Base-by-base conservation (phyloP, 1,140 invertebrate genomes). In the Cardiocondyla obscurior region DNA sequence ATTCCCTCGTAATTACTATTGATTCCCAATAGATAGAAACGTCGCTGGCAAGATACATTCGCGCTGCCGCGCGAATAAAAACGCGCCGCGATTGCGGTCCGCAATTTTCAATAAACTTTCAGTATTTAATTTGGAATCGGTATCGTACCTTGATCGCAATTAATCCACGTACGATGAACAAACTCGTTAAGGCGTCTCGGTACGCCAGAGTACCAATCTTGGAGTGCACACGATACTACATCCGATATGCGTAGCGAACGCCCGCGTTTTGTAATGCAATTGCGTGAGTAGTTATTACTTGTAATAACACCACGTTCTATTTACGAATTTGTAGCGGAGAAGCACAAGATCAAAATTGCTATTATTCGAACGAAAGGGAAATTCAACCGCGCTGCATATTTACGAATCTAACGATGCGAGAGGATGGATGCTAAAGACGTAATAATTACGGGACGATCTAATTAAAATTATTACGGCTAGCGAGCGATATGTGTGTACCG, bases 301-400 rank as follows among this genome's bases (percentile, higher is more conserved):
- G 62, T 69, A 82, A 87, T 81, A 88, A 84, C 70, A 81, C 82
- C 84, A 85, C 64, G 74, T 84, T 82, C 73, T 87, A 88, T 87
- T 88, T 88, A 55, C 70, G 72, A 84, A 84, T 69, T 70, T 62
- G 36, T 84, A 87, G 42, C 36, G 81, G 53, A 72, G 65, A 69
- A 57, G 67, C 73, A 67, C 53, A 36, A 55, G 33, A 86, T 82
- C 86, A 86, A 86, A 86, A 86, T 86, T 70, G 49, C 46, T 49
- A 60, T 86, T 81, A 85, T 85, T 85, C 77, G 82, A 85, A 76
- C 69, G 81, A 44, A 44, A 55, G 19, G 3, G n/a, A 58, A 83
- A 77, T 86, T 77, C 77, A 83, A 62, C 5, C 30, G 28, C 46
- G 39, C 77, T 83, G 72, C 70, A 82, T 74, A 70, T 64, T 33